phyloP scores from a whole-genome alignment of 2,113 vertebrate species.

The Lycocorax pyrrhopterus region DNA sequence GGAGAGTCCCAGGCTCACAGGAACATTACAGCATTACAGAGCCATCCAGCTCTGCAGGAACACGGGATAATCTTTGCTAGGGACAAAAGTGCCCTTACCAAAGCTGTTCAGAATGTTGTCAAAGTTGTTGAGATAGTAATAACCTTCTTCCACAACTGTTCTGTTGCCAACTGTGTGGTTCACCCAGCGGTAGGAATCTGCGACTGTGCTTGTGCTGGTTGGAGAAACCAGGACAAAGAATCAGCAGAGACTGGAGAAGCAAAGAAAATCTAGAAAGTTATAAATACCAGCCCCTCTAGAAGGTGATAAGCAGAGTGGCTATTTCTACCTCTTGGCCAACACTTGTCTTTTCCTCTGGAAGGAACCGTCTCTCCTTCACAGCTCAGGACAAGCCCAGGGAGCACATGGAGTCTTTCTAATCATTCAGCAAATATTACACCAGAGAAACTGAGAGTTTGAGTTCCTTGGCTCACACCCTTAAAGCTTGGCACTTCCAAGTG shows the following conservation, averaged over 20 bases:
- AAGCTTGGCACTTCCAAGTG: background rate
- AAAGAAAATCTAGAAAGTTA: background rate
- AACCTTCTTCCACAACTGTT: slow-evolving; percentile 87
- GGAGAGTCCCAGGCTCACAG: background rate
- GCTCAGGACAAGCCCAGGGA: background rate
- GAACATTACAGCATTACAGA: background rate
- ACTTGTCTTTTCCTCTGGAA: background rate
- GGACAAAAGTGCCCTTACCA: slow-evolving; percentile 72
- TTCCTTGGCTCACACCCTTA: background rate
- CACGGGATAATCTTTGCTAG: background rate
- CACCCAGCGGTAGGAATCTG: slow-evolving; percentile 86
- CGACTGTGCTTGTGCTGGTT: slow-evolving; percentile 87
- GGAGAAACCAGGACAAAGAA: background rate
- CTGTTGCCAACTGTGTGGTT: slow-evolving; percentile 84
- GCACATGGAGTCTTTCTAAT: background rate
- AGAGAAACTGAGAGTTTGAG: background rate
- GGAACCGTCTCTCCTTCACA: background rate
- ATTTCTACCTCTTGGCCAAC: background rate
- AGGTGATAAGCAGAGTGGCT: background rate
- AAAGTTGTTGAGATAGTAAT: slow-evolving; percentile 99
- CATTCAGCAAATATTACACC: background rate
- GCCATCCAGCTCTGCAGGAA: background rate
- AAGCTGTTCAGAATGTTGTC: slow-evolving; percentile 97
- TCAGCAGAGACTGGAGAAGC: background rate
- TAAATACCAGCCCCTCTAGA: background rate